Percentiles rank a stretch among this genome's conserved stretches.
Evolutionary conservation across 2,797 vertebrate genomes (phyloP).

Genomic region (Enteromius radiatus): DNA sequence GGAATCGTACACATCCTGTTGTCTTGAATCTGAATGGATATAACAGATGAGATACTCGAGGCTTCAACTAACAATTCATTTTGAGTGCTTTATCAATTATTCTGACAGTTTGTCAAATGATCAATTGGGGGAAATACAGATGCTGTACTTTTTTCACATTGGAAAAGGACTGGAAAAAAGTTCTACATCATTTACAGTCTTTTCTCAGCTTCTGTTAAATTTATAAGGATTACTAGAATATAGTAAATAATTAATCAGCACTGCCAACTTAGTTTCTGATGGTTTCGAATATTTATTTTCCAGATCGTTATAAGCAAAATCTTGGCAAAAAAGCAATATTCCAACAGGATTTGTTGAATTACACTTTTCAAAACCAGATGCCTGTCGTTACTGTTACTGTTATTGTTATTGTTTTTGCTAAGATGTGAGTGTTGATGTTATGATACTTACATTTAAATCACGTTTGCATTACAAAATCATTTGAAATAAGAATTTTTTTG

Average conservation of each 20-base stretch:
- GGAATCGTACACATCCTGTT: not conserved
- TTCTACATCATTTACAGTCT: constrained; percentile 7
- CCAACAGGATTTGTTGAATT: not conserved
- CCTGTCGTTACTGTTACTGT: not conserved
- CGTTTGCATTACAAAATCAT: not conserved
- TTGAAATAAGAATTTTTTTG: not conserved
- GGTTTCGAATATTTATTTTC: constrained; percentile 1
- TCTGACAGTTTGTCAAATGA: constrained; percentile 17
- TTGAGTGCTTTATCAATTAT: constrained; percentile 19
- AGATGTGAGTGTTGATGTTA: not conserved
- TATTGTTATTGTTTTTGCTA: not conserved
- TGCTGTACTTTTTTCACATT: constrained; percentile 19
- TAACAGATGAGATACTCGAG: not conserved
- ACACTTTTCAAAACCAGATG: not conserved
- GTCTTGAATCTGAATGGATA: not conserved
- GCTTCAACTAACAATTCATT: constrained; percentile 10
- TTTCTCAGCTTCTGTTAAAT: constrained; percentile 21
- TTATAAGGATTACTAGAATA: constrained; percentile 10
- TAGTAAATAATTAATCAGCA: not conserved
- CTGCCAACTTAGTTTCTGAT: not conserved
- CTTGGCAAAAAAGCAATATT: not conserved
- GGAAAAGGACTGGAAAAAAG: not conserved
- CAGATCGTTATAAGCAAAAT: not conserved
- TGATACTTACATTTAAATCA: not conserved
- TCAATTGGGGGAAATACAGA: constrained; percentile 10